These are phyloP conservation scores for Leucoraja ocellata DNA, from an alignment of 2,797 vertebrate species.

Conservation along the genomic window DNA sequence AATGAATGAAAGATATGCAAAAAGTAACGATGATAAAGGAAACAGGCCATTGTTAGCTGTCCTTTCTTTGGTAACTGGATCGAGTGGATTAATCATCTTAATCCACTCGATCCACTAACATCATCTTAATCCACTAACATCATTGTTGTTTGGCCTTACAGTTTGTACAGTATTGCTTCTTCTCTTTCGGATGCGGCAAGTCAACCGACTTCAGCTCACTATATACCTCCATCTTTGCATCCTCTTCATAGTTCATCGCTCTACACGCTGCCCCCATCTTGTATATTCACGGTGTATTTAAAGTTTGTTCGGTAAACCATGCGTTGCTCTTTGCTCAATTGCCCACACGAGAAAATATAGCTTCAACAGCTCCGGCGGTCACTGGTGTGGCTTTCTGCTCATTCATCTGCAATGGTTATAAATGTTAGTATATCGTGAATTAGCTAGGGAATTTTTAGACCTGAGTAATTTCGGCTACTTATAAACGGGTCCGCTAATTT, in stretches of 20 bases:
- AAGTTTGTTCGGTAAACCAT: background rate
- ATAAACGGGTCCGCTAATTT: background rate
- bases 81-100: no score
- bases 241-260: background rate
- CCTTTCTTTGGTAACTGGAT: no score
- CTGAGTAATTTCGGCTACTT: background rate
- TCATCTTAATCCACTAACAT: no score
- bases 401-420: background rate
- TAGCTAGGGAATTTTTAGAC: background rate
- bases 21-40: no score
- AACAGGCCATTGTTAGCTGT: no score
- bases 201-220: background rate
- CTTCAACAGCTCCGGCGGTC: background rate
- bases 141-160: background rate
- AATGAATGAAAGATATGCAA: no score
- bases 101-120: no score
- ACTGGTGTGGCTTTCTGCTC: background rate
- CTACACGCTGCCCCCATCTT: background rate
- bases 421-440: background rate
- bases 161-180: background rate
- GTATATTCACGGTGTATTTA: background rate
- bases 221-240: background rate
- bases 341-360: background rate
- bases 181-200: background rate
- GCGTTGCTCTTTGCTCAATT: background rate